These are phyloP conservation scores for Sphaeridia pumilis DNA, from an alignment of 2,888 invertebrate species.

Conservation along the genomic window DNA sequence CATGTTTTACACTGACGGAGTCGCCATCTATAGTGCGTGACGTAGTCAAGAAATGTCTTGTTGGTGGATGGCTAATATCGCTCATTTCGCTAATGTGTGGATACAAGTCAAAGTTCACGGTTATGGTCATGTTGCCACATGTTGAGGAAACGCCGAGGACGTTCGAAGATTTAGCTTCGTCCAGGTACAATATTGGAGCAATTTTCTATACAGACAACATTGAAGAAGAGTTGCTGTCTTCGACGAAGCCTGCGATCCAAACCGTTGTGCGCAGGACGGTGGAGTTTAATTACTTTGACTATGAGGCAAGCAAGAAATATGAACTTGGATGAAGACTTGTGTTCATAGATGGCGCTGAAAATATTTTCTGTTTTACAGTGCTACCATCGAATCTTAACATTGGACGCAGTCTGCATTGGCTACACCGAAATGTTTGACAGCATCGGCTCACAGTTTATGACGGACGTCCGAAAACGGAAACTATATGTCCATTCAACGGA, in stretches of 20 bases:
- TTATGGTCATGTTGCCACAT: constrained; percentile 1
- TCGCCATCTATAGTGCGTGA: not conserved
- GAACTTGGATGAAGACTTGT: not conserved
- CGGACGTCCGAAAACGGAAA: not conserved
- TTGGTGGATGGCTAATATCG: constrained; percentile 7
- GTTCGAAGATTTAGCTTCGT: constrained; percentile 7
- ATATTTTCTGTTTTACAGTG: constrained; percentile 5
- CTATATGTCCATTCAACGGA: not conserved
- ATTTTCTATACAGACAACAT: constrained; percentile 5
- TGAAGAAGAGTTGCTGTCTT: not conserved
- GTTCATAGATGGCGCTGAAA: not conserved
- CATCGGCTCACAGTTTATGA: constrained; percentile 3
- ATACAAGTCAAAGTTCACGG: constrained; percentile 8
- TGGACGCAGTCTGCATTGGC: not conserved
- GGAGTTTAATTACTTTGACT: constrained; percentile 1
- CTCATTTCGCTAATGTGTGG: constrained; percentile 3
- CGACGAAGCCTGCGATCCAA: not conserved
- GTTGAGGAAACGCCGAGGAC: constrained; percentile 2
- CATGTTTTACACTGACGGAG: not conserved
- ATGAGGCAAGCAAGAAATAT: not conserved
- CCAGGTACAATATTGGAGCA: constrained; percentile 4
- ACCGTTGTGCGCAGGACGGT: not conserved
- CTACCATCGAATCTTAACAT: not conserved
- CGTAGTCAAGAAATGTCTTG: not conserved
- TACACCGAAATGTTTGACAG: not conserved